These are phyloP conservation scores for Scolopax rusticola DNA, from an alignment of 2,797 vertebrate genomes.

Conservation along the genomic window DNA sequence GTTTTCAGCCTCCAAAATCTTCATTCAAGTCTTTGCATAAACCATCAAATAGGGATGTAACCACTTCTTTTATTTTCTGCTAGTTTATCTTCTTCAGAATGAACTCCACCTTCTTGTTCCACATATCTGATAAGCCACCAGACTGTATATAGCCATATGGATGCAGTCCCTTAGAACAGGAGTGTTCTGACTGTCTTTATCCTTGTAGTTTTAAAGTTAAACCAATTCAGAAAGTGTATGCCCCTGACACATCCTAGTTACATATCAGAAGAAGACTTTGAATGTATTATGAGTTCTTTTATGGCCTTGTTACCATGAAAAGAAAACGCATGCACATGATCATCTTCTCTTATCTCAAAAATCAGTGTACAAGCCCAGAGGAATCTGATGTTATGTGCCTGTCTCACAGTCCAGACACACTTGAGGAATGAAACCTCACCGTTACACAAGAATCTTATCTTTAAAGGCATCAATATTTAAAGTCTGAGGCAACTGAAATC, in stretches of 20 bases:
- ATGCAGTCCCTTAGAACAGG: neutral
- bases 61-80: rapidly evolving
- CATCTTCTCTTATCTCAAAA: neutral
- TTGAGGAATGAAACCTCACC: neutral
- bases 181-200: neutral
- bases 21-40: neutral
- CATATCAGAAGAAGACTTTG: neutral
- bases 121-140: neutral
- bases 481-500: neutral
- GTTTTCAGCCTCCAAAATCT: rapidly evolving
- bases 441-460: neutral
- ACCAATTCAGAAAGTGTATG: rapidly evolving
- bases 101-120: neutral
- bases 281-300: rapidly evolving
- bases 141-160: rapidly evolving
- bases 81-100: neutral
- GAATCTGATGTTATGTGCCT: neutral
- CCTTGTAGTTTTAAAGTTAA: neutral
- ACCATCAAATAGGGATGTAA: neutral
- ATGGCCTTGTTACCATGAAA: neutral
- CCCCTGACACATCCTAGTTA: neutral
- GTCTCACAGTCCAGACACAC: neutral
- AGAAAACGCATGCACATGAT: neutral
- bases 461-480: neutral
- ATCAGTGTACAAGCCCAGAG: neutral